These are phyloP conservation scores for Heliocidaris erythrogramma DNA, from an alignment of 35 echinoderm and acorn worm genomes.

Conservation along the genomic window DNA sequence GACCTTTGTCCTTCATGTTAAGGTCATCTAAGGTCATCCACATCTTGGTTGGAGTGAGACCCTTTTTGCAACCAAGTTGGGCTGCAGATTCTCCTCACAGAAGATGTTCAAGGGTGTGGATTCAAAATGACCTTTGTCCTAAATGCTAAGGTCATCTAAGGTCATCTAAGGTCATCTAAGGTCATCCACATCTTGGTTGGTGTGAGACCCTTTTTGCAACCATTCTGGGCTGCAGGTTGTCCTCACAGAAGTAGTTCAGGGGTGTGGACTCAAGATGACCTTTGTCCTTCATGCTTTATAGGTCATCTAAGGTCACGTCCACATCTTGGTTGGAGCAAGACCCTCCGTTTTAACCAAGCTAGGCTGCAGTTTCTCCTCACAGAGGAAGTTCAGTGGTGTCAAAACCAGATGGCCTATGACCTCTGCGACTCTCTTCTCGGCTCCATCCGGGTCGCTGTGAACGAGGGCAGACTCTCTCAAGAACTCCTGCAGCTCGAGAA, in stretches of 20 bases:
- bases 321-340: conserved; percentile 71
- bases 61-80: conserved; percentile 72
- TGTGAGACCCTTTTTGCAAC: conserved; percentile 75
- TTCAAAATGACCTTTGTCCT: conserved; percentile 64
- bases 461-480: conserved; percentile 49
- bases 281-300: too few species aligned
- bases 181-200: conserved; percentile 56
- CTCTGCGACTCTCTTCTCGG: conserved; percentile 48
- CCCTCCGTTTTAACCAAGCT: conserved; percentile 78
- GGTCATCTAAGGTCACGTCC: background rate
- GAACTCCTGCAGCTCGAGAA: conserved; percentile 64
- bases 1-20: too few species aligned
- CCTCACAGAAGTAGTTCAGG: too few species aligned
- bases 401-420: conserved; percentile 68
- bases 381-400: conserved; percentile 77
- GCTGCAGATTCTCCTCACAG: conserved; percentile 64
- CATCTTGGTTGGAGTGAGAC: conserved; percentile 71
- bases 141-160: background rate
- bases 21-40: too few species aligned
- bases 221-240: too few species aligned
- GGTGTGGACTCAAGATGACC: too few species aligned
- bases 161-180: too few species aligned
- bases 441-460: conserved; percentile 52
- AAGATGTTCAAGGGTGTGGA: conserved; percentile 74
- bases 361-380: conserved; percentile 69